Percentiles rank a stretch among this genome's conserved stretches.
Conservation (phyloP, 2,888 invertebrate genomes). For the Caenorhabditis sinica region DNA sequence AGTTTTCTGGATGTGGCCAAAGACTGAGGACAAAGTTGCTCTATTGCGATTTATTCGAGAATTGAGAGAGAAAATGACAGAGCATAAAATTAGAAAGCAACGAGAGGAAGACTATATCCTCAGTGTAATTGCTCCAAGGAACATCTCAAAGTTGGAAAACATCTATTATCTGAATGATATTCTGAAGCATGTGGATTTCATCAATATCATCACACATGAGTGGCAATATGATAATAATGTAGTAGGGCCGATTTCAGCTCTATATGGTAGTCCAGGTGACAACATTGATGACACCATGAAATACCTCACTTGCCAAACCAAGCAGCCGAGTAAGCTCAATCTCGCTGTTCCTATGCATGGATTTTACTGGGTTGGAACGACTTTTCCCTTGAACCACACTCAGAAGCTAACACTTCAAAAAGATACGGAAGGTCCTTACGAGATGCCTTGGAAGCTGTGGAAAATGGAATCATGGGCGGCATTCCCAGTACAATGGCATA, state of each 20-base stretch:
- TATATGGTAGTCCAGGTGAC: conserved; percentile 38
- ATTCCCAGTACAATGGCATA: not conserved
- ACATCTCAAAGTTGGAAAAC: conserved; percentile 68
- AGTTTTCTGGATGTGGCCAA: conserved; percentile 74
- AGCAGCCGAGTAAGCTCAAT: conserved; percentile 59
- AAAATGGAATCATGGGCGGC: too few relatives aligned
- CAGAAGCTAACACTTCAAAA: too few relatives aligned
- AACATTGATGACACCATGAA: conserved; percentile 73
- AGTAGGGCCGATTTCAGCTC: conserved; percentile 73
- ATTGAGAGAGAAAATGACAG: conserved; percentile 56
- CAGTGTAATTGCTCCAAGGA: conserved; percentile 67
- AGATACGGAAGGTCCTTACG: too few relatives aligned
- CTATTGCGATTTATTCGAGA: conserved; percentile 61
- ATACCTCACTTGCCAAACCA: conserved; percentile 67
- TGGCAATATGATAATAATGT: conserved; percentile 71
- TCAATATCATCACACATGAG: conserved; percentile 76
- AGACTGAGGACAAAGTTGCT: conserved; percentile 50
- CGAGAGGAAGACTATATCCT: conserved; percentile 55
- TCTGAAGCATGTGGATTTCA: conserved; percentile 70
- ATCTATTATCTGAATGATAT: conserved; percentile 69
- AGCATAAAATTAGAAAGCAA: conserved; percentile 32
- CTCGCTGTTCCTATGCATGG: conserved; percentile 61
- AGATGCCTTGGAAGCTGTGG: too few relatives aligned
- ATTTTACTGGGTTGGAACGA: not conserved
- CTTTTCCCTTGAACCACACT: too few relatives aligned